Evolutionary conservation across 2,888 invertebrate species (phyloP).

Genomic region (Ectobius pallidus): DNA sequence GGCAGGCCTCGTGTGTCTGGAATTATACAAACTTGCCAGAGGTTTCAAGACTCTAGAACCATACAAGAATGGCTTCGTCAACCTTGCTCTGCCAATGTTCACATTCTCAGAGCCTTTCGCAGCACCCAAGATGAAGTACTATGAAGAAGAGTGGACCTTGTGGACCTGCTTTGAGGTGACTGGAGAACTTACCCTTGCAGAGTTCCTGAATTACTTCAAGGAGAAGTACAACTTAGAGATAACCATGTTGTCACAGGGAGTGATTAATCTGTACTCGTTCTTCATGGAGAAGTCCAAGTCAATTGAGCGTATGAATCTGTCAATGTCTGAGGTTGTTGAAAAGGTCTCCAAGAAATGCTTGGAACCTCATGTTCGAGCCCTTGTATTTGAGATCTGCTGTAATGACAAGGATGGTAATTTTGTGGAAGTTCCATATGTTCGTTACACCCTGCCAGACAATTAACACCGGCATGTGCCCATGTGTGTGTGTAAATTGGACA

Average conservation of each 20-base stretch:
- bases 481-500: too few relatives aligned
- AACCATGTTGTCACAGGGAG: slow-evolving; percentile 98
- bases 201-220: slow-evolving; percentile 94
- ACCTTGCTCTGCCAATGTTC: too few relatives aligned
- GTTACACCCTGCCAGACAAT: too few relatives aligned
- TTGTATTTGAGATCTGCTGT: slow-evolving; percentile 92
- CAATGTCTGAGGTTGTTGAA: slow-evolving; percentile 85
- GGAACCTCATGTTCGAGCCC: slow-evolving; percentile 90
- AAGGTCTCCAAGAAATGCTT: slow-evolving; percentile 93
- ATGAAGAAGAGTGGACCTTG: slow-evolving; percentile 91
- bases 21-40: too few relatives aligned
- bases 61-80: slow-evolving; percentile 96
- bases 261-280: slow-evolving; percentile 98
- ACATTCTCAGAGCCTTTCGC: slow-evolving; percentile 94
- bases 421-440: slow-evolving; percentile 88
- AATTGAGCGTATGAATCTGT: slow-evolving; percentile 81
- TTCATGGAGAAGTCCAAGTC: slow-evolving; percentile 93
- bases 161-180: slow-evolving; percentile 97
- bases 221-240: slow-evolving; percentile 88
- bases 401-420: slow-evolving; percentile 96
- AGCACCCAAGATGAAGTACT: too few relatives aligned
- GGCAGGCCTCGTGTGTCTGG: slow-evolving; percentile 93
- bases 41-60: too few relatives aligned
- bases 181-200: slow-evolving; percentile 83
- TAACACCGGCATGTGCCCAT: too few relatives aligned